A percentile compares a stretch with the other conserved stretches of the same genome.
Evolutionary conservation across 2,888 invertebrate genomes (phyloP).

Genomic region (Portevinia maculata): DNA sequence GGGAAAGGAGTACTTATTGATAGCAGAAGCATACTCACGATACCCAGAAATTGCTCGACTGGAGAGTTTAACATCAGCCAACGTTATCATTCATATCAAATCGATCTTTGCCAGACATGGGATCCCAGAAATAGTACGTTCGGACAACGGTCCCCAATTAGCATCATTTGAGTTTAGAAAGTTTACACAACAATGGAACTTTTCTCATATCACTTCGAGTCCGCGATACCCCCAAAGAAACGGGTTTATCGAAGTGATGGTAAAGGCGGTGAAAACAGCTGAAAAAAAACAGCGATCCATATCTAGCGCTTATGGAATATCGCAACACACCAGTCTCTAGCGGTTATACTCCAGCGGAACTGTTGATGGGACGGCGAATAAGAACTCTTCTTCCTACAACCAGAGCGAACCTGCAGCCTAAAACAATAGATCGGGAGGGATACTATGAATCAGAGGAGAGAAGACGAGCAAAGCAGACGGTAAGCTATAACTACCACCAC

Average conservation of each 20-base stretch:
- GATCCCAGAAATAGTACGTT: not conserved
- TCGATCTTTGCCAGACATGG: conserved; percentile 12
- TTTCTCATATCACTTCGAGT: conserved; percentile 16
- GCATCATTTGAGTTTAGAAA: conserved; percentile 12
- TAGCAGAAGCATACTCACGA: not conserved
- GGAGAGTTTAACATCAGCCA: not conserved
- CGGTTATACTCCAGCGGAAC: conserved; percentile 29
- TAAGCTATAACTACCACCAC: too few species aligned
- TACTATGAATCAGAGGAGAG: too few species aligned
- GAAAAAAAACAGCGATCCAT: too few species aligned
- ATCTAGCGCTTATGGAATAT: too few species aligned
- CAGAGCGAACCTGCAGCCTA: too few species aligned
- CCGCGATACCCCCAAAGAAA: conserved; percentile 7
- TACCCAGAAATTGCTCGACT: not conserved
- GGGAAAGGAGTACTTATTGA: too few species aligned
- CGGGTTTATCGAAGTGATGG: not conserved
- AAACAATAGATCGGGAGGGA: too few species aligned
- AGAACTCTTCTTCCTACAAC: too few species aligned
- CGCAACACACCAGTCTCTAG: conserved; percentile 12
- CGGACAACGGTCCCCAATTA: conserved; percentile 11
- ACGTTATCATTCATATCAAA: not conserved
- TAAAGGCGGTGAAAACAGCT: not conserved
- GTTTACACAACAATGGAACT: conserved; percentile 6
- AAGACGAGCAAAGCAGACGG: too few species aligned
- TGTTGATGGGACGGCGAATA: conserved; percentile 25